These are phyloP conservation scores for Glossophaga mutica DNA, from an alignment of 2,797 vertebrate species.

Conservation along the genomic window DNA sequence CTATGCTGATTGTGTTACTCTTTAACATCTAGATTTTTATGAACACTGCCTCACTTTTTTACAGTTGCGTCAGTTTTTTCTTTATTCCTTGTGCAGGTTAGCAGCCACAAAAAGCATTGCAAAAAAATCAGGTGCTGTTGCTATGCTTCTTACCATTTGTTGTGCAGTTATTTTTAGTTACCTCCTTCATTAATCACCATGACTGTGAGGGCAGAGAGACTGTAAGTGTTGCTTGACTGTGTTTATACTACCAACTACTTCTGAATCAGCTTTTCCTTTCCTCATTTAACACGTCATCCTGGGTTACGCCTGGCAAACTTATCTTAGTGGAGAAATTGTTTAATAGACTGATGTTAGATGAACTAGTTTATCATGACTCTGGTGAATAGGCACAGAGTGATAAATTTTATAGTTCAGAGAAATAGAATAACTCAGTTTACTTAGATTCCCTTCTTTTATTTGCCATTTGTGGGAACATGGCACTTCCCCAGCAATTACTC, in stretches of 20 bases:
- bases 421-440: neutral
- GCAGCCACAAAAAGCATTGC: neutral
- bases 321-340: conserved; percentile 7
- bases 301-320: neutral
- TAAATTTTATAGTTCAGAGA: neutral
- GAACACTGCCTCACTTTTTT: neutral
- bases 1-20: conserved; percentile 7
- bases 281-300: neutral
- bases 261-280: neutral
- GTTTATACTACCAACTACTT: neutral
- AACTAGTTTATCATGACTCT: neutral
- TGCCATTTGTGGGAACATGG: neutral
- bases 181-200: conserved; percentile 23
- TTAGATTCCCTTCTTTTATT: neutral
- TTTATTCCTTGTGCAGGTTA: neutral
- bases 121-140: neutral
- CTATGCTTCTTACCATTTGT: neutral
- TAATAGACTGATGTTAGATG: neutral
- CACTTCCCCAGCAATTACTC: neutral
- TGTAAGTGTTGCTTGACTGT: neutral
- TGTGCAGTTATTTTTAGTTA: conserved; percentile 31
- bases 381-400: neutral
- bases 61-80: neutral
- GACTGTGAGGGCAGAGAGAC: neutral
- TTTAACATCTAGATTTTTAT: conserved; percentile 22